Base-by-base conservation (phyloP, 2,888 invertebrate genomes). In the Drosophila sordidula region DNA sequence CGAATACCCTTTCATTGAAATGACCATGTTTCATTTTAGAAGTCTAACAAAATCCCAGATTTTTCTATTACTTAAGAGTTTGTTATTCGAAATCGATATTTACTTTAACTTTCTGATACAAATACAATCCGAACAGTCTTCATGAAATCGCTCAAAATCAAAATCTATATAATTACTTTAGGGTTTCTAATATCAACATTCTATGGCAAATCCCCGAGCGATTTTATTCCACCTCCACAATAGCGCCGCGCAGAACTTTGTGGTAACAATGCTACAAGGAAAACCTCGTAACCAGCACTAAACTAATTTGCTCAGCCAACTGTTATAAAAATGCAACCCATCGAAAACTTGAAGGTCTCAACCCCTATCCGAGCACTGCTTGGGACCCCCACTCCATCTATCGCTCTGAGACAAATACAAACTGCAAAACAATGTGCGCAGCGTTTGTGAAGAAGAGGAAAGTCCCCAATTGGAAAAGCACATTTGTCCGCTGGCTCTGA, bases 271-370 rank as follows among this genome's bases (percentile, higher is more conserved):
- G 36, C 26, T 26, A 6, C 51, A 4, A 14, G 29, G 18, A 62
- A 63, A 26, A 5, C 39, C 34, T 46, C 32, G 45, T 38, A 38
- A 54, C 58, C 69, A 25, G 54, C 63, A 54, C 62, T 70, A 61
- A 83, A 70, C 76, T 70, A 72, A 81, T 87, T 81, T 73, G 67
- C 38, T 32, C 66, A 73, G 57, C 73, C 87, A 83, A 80, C 87
- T 83, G 84, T 67, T 80, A 65, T 51, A 57, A 83, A 80, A 71
- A 69, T 74, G 70, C 79, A 78, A 51, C 36, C 65, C 50, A 64
- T 64, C 44, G 54, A 58, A 66, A 38, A 41, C 59, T 70, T 59
- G 42, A 70, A 42, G 39, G 14, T 14, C 44, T 56, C 49, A 45
- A 26, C 46, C 41, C 45, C 47, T 11, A 22, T 45, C 25, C 63